Evolutionary conservation across 1,140 invertebrate genomes (phyloP), one percentile per base, ranked within the genome.

Genomic region (Dinoponera quadriceps): DNA sequence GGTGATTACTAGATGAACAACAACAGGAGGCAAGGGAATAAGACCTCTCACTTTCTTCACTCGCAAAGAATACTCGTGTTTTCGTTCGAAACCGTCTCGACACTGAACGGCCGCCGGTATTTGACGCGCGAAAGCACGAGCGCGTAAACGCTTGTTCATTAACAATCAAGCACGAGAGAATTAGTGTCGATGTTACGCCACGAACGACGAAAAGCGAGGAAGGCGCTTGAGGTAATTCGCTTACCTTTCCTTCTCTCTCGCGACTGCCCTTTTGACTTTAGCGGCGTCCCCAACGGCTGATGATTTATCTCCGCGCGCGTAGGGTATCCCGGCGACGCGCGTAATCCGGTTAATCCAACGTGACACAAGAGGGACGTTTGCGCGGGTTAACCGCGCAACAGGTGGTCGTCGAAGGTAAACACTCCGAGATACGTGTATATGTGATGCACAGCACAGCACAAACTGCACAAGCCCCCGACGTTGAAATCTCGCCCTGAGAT

Each of bases 331-430:
- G 71, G n/a, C 29, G 65, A 66, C 69, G 78, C 83, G 71, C 80
- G 85, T 91, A 92, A 92, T 92, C 91, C 88, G 88, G 83, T 85
- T 92, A 93, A 92, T 92, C 91, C 92, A 93, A 91, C 72, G 86
- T 90, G 84, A 90, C 89, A 92, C 91, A 89, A 88, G 86, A 82
- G 72, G 81, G 60, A 54, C 84, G 81, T 44, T 44, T 44, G 77
- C 57, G 71, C 60, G 44, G 73, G 18, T 85, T 81, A 72, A 44
- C 57, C 77, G 87, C 84, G 87, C 85, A 90, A 91, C 91, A 92
- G 75, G 88, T 92, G 87, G 88, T 72, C 87, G 85, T 78, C 66
- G 72, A 38, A 62, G 83, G 44, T 83, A 86, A 89, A 92, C 89
- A 88, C 85, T 85, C 44, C 71, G 33, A 74, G 66, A 86, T 80